phyloP scores from a whole-genome alignment of 2,113 vertebrate genomes.

The Spea multiplicata region DNA sequence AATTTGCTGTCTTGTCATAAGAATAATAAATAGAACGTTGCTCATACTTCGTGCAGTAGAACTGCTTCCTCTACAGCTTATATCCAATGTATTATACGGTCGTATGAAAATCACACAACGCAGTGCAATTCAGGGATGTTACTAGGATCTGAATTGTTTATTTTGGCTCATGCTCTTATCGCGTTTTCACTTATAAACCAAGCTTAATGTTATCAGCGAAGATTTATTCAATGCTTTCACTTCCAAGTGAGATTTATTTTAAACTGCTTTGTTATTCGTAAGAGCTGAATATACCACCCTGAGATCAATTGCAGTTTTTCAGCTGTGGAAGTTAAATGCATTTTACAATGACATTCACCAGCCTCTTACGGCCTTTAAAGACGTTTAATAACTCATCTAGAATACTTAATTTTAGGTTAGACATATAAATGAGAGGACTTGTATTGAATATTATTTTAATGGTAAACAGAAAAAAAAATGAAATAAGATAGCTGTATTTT shows the following conservation, averaged over 20 bases:
- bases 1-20: slow-evolving; percentile 18
- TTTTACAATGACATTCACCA: slow-evolving; percentile 8
- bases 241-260: slow-evolving; percentile 26
- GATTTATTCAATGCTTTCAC: neutral
- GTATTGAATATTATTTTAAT: neutral
- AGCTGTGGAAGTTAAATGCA: slow-evolving; percentile 1
- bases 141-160: slow-evolving; percentile 10
- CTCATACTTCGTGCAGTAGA: neutral
- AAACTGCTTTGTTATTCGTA: slow-evolving; percentile 5
- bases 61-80: neutral
- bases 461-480: neutral
- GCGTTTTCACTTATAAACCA: neutral
- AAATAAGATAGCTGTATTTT: slow-evolving; percentile 11
- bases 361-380: neutral
- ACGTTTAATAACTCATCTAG: slow-evolving; percentile 16
- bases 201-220: neutral
- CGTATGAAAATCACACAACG: neutral
- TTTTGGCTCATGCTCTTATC: neutral
- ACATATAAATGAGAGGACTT: neutral
- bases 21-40: slow-evolving; percentile 14
- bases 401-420: slow-evolving; percentile 6
- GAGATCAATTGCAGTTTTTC: slow-evolving; percentile 23
- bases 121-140: neutral
- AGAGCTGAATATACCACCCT: slow-evolving; percentile 6
- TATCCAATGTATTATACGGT: neutral